Base-by-base conservation (phyloP, 2,797 vertebrate genomes). In the Amniataba percoides region DNA sequence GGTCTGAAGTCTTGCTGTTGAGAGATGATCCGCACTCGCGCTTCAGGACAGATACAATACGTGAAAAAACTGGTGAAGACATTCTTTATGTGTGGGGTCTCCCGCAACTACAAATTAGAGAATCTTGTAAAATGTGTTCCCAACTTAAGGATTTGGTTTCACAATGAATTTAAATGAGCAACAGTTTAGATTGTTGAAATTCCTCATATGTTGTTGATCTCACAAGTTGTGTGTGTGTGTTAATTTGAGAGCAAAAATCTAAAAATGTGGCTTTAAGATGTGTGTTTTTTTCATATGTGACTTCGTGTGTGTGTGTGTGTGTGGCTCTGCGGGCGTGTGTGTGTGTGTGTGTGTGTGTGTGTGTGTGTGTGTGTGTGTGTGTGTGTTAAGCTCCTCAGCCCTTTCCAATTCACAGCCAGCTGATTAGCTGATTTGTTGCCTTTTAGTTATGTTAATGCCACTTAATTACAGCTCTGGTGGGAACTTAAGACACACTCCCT, bases 361-460 rank as follows among this genome's bases (percentile, higher is more conserved):
- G 64, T 36, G 14, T 40, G 67, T 27, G 27, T 27, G 27, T 31
- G 27, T 31, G 25, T 58, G n/a, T 63, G 68, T 40, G 71, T 77
- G 55, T 81, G 45, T 36, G 62, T 60, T 81, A 64, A 81, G 51
- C 71, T 78, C 56, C 69, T 77, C 52, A 12, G 31, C 39, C 57
- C 59, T 77, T 59, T 73, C 45, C 70, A 79, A 58, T 86, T 85
- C 68, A 82, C 81, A 73, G 51, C 77, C 80, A 71, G 77, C 60
- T 87, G 84, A 93, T 90, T 88, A 92, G 87, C 83, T 93, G 90
- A 93, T 92, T 93, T 94, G 89, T 94, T 95, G 85, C 79, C 87
- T 91, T 90, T 93, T 89, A 90, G 90, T 91, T 84, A 94, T 94
- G 90, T 83, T 91, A 94, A 94, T 94, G 83, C 71, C 11, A 67